Evolutionary conservation across 2,888 invertebrate species (phyloP), one percentile per base, ranked within the genome.

Genomic region (Philonicus albiceps): DNA sequence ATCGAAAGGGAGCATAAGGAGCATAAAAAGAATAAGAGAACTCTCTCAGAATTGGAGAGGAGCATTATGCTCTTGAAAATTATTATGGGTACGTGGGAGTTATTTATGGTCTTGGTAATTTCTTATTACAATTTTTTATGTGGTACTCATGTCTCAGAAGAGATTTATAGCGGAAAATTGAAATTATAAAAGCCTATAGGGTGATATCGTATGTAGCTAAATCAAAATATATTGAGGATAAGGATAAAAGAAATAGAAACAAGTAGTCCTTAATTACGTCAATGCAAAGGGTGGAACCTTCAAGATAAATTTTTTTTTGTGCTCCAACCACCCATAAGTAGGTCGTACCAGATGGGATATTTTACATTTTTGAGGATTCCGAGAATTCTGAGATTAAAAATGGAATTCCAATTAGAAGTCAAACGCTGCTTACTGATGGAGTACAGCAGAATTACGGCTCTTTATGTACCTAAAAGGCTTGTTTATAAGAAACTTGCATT

Each of bases 11-110:
- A 27, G 22, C 27, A 55, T n/a, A 55, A 22, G 55, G 19, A 55
- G 55, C 16, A 64, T n/a, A 55, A 22, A 22, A 22, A 64, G 11
- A 64, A 22, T 7, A 27, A 64, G 11, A 64, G 22, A 64, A 64
- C 64, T 64, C 64, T 64, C 49, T 4, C 27, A 22, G 22, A 22
- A 19, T 19, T 64, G 19, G 64, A 64, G 30, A 16, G 22, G 40
- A 37, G 19, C 76, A 76, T 76, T 78, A 78, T 43, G 78, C 78
- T 78, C 78, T 78, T 49, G 78, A 49, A 78, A 78, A 78, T 78
- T 64, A 64, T 64, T 64, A 49, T 49, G 30, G 16, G 64, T 40
- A 30, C 78, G 78, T 49, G 49, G 78, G 43, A 49, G 78, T 78
- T 78, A 78, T 78, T 78, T 49, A 49, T 49, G 78, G 78, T 43